These are phyloP conservation scores for Synaphobranchus kaupii DNA, from an alignment of 2,797 vertebrate species.

Conservation along the genomic window DNA sequence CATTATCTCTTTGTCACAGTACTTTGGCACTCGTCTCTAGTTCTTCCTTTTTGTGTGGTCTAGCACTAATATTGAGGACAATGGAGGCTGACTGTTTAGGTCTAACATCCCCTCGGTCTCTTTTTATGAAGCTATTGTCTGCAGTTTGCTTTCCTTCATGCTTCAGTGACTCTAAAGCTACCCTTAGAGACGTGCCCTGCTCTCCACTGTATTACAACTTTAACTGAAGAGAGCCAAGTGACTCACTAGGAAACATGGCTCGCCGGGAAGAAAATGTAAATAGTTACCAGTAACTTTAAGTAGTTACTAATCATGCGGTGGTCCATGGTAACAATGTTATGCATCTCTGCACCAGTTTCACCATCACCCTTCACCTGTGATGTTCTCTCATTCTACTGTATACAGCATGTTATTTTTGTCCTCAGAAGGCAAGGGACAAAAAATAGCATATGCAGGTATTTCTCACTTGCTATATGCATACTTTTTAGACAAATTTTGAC, in stretches of 20 bases:
- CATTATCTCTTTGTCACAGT: background rate
- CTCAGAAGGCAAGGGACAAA: background rate
- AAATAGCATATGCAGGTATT: background rate
- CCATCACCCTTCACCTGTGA: background rate
- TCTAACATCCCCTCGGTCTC: background rate
- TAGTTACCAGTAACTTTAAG: background rate
- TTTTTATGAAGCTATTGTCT: conserved; percentile 12
- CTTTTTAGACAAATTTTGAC: background rate
- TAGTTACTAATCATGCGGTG: background rate
- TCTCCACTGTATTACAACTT: background rate
- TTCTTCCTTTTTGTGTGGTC: background rate
- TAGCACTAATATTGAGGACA: background rate
- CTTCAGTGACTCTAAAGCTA: background rate
- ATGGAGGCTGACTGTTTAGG: background rate
- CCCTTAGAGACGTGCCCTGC: background rate
- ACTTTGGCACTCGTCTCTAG: no score
- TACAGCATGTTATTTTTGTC: background rate
- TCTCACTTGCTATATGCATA: background rate
- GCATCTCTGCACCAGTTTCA: background rate
- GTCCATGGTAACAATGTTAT: background rate
- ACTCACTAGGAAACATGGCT: background rate
- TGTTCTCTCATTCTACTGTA: background rate
- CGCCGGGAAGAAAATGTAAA: background rate
- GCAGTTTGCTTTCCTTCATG: conserved; percentile 26
- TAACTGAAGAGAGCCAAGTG: conserved; percentile 1